phyloP scores from a whole-genome alignment of 2,113 vertebrate species.

The Catharus bicknelli region DNA sequence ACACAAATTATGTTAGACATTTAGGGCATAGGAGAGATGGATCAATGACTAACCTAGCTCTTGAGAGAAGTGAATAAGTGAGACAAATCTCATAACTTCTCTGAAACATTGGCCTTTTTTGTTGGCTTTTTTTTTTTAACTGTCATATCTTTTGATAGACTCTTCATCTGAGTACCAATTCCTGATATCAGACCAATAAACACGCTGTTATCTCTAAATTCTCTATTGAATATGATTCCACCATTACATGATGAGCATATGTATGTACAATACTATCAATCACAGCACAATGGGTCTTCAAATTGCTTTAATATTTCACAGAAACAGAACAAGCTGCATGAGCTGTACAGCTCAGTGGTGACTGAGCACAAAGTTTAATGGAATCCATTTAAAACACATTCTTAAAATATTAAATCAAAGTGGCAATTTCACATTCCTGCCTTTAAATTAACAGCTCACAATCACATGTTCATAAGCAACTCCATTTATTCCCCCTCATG shows the following conservation, averaged over 20 bases:
- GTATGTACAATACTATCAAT: background rate
- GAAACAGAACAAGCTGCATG: background rate
- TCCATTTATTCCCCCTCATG: background rate
- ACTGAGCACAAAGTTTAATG: background rate
- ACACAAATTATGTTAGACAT: background rate
- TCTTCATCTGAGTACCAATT: background rate
- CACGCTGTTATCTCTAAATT: background rate
- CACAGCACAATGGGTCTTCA: background rate
- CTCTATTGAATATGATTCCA: background rate
- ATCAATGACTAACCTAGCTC: background rate
- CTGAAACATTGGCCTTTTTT: background rate
- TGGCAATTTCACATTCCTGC: background rate
- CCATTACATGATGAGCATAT: background rate
- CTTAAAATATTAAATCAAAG: background rate
- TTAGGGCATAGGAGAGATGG: background rate
- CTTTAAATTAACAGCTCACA: background rate
- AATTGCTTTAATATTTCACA: conserved; percentile 2
- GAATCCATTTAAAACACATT: background rate
- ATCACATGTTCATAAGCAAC: background rate
- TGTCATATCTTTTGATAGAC: background rate
- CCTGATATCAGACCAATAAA: background rate
- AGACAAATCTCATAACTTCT: background rate
- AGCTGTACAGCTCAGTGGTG: background rate
- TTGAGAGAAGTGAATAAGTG: background rate
- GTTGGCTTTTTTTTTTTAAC: background rate